Percentiles rank a stretch among this genome's conserved stretches.
These are phyloP conservation scores for Heterodera filipjevi DNA, from an alignment of 2,888 invertebrate species.

Conservation along the genomic window DNA sequence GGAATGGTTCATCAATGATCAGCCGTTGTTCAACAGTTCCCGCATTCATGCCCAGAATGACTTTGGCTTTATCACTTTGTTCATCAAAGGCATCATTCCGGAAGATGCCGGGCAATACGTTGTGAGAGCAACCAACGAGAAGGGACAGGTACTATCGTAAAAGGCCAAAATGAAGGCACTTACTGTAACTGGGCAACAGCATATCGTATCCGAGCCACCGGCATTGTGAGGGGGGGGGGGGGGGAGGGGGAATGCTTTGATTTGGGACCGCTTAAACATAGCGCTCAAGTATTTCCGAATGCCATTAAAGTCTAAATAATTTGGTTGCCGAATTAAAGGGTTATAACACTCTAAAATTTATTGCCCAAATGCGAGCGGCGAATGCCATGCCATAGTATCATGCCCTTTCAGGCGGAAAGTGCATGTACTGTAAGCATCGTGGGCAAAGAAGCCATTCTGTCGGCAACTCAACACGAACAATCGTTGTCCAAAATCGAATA, in stretches of 20 bases:
- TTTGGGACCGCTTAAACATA: too few species aligned
- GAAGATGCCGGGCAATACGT: constrained; percentile 86
- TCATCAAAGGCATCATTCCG: constrained; percentile 75
- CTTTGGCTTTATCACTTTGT: constrained; percentile 79
- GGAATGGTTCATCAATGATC: constrained; percentile 95
- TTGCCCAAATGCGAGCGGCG: too few species aligned
- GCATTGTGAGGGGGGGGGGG: too few species aligned
- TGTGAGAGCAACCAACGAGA: constrained; percentile 39
- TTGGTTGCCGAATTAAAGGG: too few species aligned
- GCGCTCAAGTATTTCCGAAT: too few species aligned
- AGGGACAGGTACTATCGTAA: constrained; percentile 26
- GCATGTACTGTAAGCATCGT: constrained; percentile 53
- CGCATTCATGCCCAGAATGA: constrained; percentile 69
- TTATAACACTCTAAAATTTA: too few species aligned
- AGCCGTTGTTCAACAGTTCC: constrained; percentile 76
- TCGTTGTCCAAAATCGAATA: constrained; percentile 66
- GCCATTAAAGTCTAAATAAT: too few species aligned
- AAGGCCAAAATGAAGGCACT: background rate
- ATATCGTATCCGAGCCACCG: background rate
- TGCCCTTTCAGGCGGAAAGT: constrained; percentile 43
- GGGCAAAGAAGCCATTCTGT: constrained; percentile 55
- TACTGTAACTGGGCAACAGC: background rate
- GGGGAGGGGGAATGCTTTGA: too few species aligned
- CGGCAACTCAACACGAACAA: constrained; percentile 63
- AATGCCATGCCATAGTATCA: too few species aligned